Conservation (phyloP, 2,797 vertebrate genomes). For the Oreochromis grahami region DNA sequence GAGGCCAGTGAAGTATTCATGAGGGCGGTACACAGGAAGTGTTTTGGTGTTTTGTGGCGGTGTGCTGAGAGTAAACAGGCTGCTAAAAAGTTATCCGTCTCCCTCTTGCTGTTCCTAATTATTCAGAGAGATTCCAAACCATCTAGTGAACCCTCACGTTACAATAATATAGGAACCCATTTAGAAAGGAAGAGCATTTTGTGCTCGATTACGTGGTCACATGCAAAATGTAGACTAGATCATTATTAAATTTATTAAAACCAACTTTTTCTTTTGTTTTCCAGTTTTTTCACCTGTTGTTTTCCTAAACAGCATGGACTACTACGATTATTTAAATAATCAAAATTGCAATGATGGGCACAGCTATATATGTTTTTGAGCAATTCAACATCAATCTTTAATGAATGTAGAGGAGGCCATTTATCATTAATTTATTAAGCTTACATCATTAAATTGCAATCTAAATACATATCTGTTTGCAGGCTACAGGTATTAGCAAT, state of each 20-base stretch:
- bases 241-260: background rate
- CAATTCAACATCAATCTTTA: background rate
- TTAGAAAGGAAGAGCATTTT: background rate
- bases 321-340: background rate
- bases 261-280: background rate
- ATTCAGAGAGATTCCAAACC: no score
- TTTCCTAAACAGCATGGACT: background rate
- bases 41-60: no score
- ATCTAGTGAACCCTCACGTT: no score
- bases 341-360: accelerated
- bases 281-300: background rate
- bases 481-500: background rate
- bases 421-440: background rate
- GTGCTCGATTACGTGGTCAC: background rate
- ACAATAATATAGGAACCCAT: background rate
- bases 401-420: background rate
- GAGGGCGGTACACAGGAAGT: no score
- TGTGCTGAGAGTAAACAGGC: no score
- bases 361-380: background rate
- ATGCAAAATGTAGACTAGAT: background rate
- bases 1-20: no score
- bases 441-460: background rate
- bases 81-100: no score
- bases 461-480: background rate
- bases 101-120: no score